Percentiles rank a stretch among this genome's conserved stretches.
Conservation (phyloP, 2,888 invertebrate genomes). For the Drosophila ezoana region DNA sequence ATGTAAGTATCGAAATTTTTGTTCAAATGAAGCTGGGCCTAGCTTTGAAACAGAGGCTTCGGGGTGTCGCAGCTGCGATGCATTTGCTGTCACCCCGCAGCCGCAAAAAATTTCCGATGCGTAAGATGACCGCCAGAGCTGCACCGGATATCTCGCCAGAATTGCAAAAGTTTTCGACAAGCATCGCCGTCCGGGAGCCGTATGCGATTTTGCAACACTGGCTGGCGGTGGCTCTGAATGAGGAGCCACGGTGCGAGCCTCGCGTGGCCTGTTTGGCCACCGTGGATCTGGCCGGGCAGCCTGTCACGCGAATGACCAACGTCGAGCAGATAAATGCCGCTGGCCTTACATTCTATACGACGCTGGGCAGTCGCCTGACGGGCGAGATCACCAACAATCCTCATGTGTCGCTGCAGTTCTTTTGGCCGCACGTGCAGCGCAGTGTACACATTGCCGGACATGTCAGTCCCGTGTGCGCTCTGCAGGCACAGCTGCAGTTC, state of each 20-base stretch:
- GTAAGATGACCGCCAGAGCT: background rate
- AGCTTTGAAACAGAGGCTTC: slow-evolving; percentile 5
- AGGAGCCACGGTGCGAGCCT: slow-evolving; percentile 90
- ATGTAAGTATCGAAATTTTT: slow-evolving; percentile 16
- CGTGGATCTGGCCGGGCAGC: slow-evolving; percentile 91
- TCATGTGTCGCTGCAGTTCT: slow-evolving; percentile 94
- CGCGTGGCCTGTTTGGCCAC: slow-evolving; percentile 96
- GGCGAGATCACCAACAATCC: slow-evolving; percentile 93
- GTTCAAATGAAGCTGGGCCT: slow-evolving; percentile 11
- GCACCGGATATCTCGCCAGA: slow-evolving; percentile 87
- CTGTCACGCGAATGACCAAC: slow-evolving; percentile 95
- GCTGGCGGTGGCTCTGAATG: slow-evolving; percentile 91
- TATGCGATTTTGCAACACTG: slow-evolving; percentile 92
- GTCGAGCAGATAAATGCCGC: slow-evolving; percentile 93
- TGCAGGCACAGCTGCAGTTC: slow-evolving; percentile 93
- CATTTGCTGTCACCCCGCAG: slow-evolving; percentile 14
- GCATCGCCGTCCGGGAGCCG: slow-evolving; percentile 92
- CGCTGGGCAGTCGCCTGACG: slow-evolving; percentile 95
- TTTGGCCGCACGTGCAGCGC: slow-evolving; percentile 93
- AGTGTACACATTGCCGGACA: slow-evolving; percentile 94
- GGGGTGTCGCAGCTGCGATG: slow-evolving; percentile 11
- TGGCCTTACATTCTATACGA: slow-evolving; percentile 97
- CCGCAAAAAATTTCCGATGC: background rate
- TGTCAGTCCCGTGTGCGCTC: slow-evolving; percentile 89
- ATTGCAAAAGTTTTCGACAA: slow-evolving; percentile 86